Percentiles rank a stretch among this genome's conserved stretches.
Conservation (phyloP, 1,140 invertebrate species). For the Saccostrea echinata region DNA sequence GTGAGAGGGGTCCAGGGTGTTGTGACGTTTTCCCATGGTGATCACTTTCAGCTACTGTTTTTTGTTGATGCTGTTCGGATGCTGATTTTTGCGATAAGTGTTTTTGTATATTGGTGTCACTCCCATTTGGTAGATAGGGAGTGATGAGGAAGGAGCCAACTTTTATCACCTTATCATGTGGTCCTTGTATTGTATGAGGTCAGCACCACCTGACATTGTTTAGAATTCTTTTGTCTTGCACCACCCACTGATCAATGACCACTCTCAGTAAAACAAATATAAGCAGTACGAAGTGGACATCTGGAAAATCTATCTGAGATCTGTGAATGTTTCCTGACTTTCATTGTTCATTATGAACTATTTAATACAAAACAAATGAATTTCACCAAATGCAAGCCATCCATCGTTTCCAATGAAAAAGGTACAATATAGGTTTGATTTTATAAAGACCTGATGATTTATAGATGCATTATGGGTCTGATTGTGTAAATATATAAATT, state of each 20-base stretch:
- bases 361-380: too few species aligned
- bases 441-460: too few species aligned
- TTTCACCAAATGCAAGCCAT: too few species aligned
- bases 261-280: background rate
- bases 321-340: too few species aligned
- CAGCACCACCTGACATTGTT: constrained; percentile 25
- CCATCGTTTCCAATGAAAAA: too few species aligned
- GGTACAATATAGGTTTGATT: too few species aligned
- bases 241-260: background rate
- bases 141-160: background rate
- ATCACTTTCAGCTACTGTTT: constrained; percentile 37
- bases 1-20: background rate
- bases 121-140: constrained; percentile 14
- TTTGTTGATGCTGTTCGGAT: constrained; percentile 8
- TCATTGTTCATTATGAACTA: too few species aligned
- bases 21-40: constrained; percentile 35
- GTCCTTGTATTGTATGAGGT: constrained; percentile 6
- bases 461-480: too few species aligned
- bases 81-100: background rate
- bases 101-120: constrained; percentile 28
- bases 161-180: constrained; percentile 28
- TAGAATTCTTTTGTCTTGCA: background rate
- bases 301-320: background rate
- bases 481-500: too few species aligned
- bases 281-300: background rate